These are phyloP conservation scores for Tachycineta bicolor DNA, from an alignment of 2,113 vertebrate species.

Conservation along the genomic window DNA sequence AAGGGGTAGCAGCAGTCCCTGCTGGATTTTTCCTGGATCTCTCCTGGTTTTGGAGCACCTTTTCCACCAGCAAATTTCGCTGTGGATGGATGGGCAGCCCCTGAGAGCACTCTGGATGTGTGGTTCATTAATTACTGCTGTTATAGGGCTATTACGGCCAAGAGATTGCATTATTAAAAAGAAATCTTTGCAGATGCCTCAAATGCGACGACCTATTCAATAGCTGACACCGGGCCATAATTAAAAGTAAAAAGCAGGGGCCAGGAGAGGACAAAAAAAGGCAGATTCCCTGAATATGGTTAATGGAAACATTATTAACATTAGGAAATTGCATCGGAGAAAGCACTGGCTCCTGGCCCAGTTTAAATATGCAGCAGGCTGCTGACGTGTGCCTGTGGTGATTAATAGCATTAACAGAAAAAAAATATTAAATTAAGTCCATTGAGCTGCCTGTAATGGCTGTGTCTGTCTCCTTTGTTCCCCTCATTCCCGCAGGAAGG, in stretches of 20 bases:
- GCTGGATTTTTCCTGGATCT: not conserved
- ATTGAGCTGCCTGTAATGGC: not conserved
- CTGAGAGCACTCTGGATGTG: not conserved
- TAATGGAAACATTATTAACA: slow-evolving; percentile 57
- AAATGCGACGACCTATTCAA: slow-evolving; percentile 53
- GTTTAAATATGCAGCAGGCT: slow-evolving; percentile 6
- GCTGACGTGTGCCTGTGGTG: not conserved
- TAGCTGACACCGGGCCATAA: slow-evolving; percentile 58
- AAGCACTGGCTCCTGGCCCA: slow-evolving; percentile 36
- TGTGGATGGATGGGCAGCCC: not conserved
- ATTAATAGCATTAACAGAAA: not conserved
- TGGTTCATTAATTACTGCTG: slow-evolving; percentile 28
- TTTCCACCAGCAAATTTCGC: not conserved
- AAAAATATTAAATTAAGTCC: not conserved
- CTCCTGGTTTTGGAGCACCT: not conserved
- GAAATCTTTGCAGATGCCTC: slow-evolving; percentile 54
- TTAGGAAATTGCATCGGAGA: slow-evolving; percentile 53
- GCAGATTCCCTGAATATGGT: slow-evolving; percentile 47
- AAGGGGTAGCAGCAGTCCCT: not conserved
- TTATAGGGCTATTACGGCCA: slow-evolving; percentile 27
- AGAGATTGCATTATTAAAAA: slow-evolving; percentile 59
- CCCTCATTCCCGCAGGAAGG: not conserved
- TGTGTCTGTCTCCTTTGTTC: not conserved
- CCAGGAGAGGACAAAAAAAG: slow-evolving; percentile 48
- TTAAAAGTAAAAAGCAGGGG: slow-evolving; percentile 60